Conservation (phyloP, 2,888 invertebrate genomes). For the Metopia argyrocephala region DNA sequence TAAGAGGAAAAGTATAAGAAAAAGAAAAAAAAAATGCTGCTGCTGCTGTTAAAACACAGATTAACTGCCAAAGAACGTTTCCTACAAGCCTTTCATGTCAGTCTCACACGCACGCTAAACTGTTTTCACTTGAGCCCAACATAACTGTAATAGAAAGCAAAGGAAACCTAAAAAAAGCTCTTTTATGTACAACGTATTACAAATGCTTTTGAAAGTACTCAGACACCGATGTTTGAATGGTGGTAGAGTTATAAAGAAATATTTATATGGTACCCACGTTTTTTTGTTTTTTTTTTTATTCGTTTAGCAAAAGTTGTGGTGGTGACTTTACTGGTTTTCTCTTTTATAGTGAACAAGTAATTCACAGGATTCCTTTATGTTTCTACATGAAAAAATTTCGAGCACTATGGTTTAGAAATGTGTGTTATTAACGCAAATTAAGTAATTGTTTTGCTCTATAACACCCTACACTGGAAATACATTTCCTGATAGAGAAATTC, state of each 20-base stretch:
- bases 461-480: no score
- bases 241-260: background rate
- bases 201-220: background rate
- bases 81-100: conserved; percentile 1
- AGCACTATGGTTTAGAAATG: background rate
- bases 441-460: no score
- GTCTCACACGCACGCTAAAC: background rate
- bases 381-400: background rate
- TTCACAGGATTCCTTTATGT: background rate
- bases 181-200: background rate
- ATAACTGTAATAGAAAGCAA: background rate
- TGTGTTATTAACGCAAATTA: background rate
- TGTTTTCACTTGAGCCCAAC: no score
- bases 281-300: background rate
- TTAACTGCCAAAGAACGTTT: conserved; percentile 6
- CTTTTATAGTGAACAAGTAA: background rate
- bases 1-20: background rate
- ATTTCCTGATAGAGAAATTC: no score
- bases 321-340: background rate
- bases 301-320: background rate
- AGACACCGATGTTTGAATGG: background rate
- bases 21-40: background rate
- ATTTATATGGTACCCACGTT: background rate
- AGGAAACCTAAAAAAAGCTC: background rate
- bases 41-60: background rate